Evolutionary conservation across 2,888 invertebrate species (phyloP), one percentile per base, ranked within the genome.

Genomic region (Acanthosepion pharaonis): DNA sequence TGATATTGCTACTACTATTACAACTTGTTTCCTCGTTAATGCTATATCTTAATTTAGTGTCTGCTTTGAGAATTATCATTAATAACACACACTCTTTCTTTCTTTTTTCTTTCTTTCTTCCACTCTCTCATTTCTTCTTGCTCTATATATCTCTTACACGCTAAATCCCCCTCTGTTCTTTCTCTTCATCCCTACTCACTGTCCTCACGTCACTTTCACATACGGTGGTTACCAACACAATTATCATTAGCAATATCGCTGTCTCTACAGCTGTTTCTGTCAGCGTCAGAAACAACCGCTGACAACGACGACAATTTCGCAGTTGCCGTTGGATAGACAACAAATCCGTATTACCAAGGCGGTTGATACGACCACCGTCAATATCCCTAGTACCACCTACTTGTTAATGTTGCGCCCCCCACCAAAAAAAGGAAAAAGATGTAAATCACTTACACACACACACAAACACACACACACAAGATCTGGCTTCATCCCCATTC

Each of bases 301-400:
- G n/a, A 78, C 78, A n/a, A 78, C n/a, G n/a, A 78, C 28, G 78
- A n/a, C 9, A 28, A 11, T 9, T 78, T 78, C 78, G 15, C n/a
- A n/a, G 78, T 78, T n/a, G 78, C 78, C n/a, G n/a, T n/a, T 78
- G n/a, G 78, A 78, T n/a, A 78, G n/a, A n/a, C n/a, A 78, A 78
- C 78, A 78, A 78, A 78, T n/a, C 78, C 78, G 11, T 78, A 78
- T 78, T n/a, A 78, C 78, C n/a, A 33, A 78, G n/a, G n/a, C 11
- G 15, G 78, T n/a, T 78, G 78, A 11, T 18, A 78, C 78, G 0
- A 78, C 78, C 78, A n/a, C 78, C 11, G 78, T 78, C 78, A 78
- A 78, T 11, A n/a, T 78, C n/a, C 33, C 78, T 78, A 33, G n/a
- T n/a, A n/a, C 78, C 78, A 78, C n/a, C n/a, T 5, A 78, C 78